Conservation (phyloP, 2,113 vertebrate species). For the Pavo muticus region DNA sequence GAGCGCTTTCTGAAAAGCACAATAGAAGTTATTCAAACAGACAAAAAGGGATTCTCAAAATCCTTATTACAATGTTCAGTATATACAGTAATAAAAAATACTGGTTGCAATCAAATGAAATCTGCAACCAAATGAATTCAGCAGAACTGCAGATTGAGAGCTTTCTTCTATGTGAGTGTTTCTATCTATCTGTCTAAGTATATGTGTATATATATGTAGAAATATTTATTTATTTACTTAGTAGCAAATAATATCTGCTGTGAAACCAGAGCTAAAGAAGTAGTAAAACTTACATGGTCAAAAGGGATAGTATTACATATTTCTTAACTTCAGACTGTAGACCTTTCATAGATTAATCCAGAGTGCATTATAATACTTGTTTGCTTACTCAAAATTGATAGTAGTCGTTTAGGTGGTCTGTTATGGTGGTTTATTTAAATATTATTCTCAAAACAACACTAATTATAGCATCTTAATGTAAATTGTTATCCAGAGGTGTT, state of each 20-base stretch:
- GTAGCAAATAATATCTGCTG: neutral
- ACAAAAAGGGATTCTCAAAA: neutral
- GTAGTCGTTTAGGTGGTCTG: neutral
- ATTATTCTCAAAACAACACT: neutral
- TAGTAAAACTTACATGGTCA: neutral
- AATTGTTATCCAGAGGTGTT: neutral
- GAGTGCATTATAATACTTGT: neutral
- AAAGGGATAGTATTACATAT: neutral
- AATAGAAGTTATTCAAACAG: neutral
- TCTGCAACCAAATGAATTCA: neutral
- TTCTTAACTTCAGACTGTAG: neutral
- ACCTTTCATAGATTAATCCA: neutral
- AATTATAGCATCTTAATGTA: neutral
- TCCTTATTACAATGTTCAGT: neutral
- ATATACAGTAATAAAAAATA: neutral
- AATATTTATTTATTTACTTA: neutral
- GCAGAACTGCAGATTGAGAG: neutral
- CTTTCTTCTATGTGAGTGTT: neutral
- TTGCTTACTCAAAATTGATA: neutral
- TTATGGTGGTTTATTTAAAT: neutral
- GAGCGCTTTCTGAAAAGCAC: neutral
- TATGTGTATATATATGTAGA: neutral
- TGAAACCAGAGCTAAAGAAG: neutral
- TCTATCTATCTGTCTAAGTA: neutral
- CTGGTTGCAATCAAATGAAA: neutral